These are phyloP conservation scores for Potorous gilbertii DNA, from an alignment of 2,797 vertebrate genomes.

Conservation along the genomic window DNA sequence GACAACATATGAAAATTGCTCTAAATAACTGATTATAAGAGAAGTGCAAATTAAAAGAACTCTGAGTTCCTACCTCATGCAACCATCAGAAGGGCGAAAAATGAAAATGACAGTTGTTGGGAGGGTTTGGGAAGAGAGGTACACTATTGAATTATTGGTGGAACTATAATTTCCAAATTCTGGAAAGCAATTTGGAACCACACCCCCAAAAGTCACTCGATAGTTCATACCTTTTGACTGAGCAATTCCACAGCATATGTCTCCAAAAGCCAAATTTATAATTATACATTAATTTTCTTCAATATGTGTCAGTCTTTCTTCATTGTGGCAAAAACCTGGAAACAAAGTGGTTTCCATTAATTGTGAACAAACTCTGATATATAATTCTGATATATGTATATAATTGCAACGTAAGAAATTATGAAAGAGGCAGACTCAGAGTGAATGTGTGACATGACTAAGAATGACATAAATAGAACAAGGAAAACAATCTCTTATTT, in stretches of 20 bases:
- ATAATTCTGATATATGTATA: background rate
- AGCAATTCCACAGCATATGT: background rate
- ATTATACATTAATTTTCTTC: background rate
- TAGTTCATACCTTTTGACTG: background rate
- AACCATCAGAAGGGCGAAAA: background rate
- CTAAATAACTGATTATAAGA: background rate
- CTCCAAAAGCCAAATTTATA: background rate
- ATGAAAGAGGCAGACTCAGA: background rate
- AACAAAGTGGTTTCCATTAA: background rate
- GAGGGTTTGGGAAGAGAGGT: background rate
- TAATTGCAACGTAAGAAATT: background rate
- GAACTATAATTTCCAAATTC: background rate
- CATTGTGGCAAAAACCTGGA: background rate
- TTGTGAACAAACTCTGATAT: background rate
- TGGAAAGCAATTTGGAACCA: background rate
- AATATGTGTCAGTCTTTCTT: background rate
- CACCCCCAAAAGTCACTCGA: background rate
- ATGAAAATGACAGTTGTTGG: background rate
- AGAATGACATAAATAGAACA: background rate
- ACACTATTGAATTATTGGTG: background rate
- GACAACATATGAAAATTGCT: background rate
- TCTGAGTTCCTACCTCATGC: background rate
- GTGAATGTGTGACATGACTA: background rate
- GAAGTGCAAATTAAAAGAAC: background rate
- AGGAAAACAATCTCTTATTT: background rate